Percentiles rank a stretch among this genome's conserved stretches.
Conservation (phyloP, 2,113 vertebrate species). For the Archocentrus centrarchus region DNA sequence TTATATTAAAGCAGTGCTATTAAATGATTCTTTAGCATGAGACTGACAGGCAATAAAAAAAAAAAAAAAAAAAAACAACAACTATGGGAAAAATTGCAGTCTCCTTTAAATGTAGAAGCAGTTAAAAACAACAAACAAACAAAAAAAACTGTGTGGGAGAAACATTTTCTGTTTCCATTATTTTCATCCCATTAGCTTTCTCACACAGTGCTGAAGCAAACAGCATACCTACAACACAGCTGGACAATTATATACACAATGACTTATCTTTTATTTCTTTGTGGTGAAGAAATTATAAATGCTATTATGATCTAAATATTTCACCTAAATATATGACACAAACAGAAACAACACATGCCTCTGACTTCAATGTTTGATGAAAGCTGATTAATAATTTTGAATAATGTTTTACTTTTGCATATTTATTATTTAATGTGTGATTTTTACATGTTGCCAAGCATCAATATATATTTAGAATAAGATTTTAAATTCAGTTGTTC, state of each 20-base stretch:
- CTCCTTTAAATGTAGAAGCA: conserved; percentile 1
- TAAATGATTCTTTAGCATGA: background rate
- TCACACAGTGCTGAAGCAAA: conserved; percentile 1
- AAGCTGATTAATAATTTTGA: background rate
- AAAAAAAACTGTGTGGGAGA: background rate
- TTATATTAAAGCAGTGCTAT: background rate
- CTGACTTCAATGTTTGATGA: background rate
- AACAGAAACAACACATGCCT: background rate
- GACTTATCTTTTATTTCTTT: background rate
- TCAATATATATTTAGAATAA: too few relatives aligned
- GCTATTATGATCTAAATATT: background rate
- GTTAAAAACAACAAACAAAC: background rate
- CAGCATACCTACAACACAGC: background rate
- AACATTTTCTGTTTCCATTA: background rate
- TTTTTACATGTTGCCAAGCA: background rate
- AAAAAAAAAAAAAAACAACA: background rate
- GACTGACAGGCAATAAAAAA: background rate
- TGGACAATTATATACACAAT: background rate
- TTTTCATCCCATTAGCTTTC: background rate
- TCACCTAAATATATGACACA: background rate
- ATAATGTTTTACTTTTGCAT: background rate
- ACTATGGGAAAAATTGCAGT: background rate
- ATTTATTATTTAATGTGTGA: conserved; percentile 6
- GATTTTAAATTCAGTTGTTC: background rate
- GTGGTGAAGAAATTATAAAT: background rate